Percentiles rank a stretch among this genome's conserved stretches.
Evolutionary conservation across 2,888 invertebrate genomes (phyloP).

Genomic region (Brachyptera putata): DNA sequence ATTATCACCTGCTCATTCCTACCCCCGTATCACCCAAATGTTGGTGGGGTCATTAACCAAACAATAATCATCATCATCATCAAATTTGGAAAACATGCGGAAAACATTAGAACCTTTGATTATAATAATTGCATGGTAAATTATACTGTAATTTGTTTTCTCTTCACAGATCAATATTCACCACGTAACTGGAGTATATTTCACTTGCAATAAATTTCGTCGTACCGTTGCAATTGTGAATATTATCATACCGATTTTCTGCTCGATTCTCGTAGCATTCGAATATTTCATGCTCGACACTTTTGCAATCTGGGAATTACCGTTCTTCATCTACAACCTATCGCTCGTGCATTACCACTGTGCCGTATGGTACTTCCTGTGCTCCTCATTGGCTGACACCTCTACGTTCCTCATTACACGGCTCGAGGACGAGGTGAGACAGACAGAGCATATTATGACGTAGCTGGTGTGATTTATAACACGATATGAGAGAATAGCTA

Average conservation of each 20-base stretch:
- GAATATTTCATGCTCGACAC: neutral
- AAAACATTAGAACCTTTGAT: no score
- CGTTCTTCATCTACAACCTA: neutral
- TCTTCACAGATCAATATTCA: neutral
- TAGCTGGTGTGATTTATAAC: no score
- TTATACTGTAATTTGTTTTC: neutral
- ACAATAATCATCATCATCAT: no score
- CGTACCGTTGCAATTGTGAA: neutral
- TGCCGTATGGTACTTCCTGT: constrained; percentile 2
- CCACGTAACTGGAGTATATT: neutral
- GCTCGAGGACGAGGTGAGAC: constrained; percentile 1
- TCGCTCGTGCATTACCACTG: neutral
- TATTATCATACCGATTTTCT: neutral
- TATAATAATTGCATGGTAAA: no score
- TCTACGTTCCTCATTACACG: neutral
- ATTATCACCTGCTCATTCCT: no score
- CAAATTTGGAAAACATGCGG: no score
- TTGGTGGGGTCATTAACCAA: no score
- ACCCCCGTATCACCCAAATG: no score
- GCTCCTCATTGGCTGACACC: neutral
- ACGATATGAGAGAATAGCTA: no score
- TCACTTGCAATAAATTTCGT: neutral
- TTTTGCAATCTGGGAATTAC: neutral
- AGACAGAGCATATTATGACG: no score
- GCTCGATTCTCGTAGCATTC: neutral